phyloP scores from a whole-genome alignment of 2,797 vertebrate genomes.

The Sebastolobus alascanus region DNA sequence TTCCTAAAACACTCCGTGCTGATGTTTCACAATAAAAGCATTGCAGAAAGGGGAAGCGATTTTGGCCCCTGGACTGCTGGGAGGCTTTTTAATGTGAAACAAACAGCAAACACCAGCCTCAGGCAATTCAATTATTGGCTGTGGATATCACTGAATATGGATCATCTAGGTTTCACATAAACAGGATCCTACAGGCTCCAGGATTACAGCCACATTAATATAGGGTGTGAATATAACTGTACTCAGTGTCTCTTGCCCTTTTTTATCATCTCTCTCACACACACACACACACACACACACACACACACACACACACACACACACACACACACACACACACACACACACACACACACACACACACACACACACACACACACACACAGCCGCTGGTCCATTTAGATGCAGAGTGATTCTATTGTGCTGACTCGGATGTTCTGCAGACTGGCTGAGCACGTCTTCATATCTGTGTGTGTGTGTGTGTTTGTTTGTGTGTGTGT shows the following conservation, averaged over 20 bases:
- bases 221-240: not conserved
- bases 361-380: slow-evolving; percentile 7
- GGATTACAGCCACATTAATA: not conserved
- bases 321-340: not conserved
- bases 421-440: slow-evolving; percentile 50
- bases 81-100: slow-evolving; percentile 1
- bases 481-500: not conserved
- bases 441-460: slow-evolving; percentile 39
- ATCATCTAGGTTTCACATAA: not conserved
- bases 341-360: not conserved
- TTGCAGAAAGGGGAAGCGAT: no score
- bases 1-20: not conserved
- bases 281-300: not conserved
- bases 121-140: not conserved
- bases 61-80: not conserved
- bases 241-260: not conserved
- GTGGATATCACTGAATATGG: not conserved
- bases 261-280: not conserved
- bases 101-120: not conserved
- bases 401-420: slow-evolving; percentile 37
- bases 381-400: slow-evolving; percentile 24
- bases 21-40: slow-evolving; percentile 5
- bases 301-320: slow-evolving; percentile 13
- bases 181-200: not conserved
- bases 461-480: slow-evolving; percentile 2